Evolutionary conservation across 2,797 vertebrate genomes (phyloP).

Genomic region (Phaenicophaeus curvirostris): DNA sequence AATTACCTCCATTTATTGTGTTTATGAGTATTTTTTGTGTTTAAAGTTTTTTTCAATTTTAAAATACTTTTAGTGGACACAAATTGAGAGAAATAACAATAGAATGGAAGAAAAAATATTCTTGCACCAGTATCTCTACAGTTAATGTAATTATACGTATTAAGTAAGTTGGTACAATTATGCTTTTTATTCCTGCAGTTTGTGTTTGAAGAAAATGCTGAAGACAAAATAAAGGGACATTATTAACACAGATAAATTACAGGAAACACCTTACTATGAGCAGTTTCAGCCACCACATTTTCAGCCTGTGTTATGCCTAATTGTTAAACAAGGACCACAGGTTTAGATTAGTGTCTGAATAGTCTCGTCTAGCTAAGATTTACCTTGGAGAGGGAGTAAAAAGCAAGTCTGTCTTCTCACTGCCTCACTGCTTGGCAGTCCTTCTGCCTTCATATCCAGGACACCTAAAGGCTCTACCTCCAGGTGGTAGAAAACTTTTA

Average conservation of each 20-base stretch:
- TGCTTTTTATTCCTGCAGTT: slow-evolving; percentile 1
- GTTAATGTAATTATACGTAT: not conserved
- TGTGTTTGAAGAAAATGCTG: slow-evolving; percentile 1
- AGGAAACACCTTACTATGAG: not conserved
- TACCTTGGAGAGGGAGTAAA: slow-evolving; percentile 1
- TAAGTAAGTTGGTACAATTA: not conserved
- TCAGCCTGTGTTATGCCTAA: not conserved
- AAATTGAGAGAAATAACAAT: slow-evolving; percentile 53
- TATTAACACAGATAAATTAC: not conserved
- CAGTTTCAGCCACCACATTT: not conserved
- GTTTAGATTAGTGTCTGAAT: slow-evolving; percentile 3
- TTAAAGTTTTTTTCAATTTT: slow-evolving; percentile 13
- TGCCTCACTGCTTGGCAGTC: slow-evolving; percentile 14
- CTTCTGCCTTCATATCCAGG: slow-evolving; percentile 11
- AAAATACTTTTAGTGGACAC: slow-evolving; percentile 16
- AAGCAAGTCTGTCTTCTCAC: slow-evolving; percentile 29
- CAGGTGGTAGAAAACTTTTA: slow-evolving; percentile 8
- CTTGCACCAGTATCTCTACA: not conserved
- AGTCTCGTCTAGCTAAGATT: slow-evolving; percentile 20
- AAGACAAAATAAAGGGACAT: not conserved
- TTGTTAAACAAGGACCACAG: not conserved
- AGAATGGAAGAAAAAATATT: not conserved
- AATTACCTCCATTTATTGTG: slow-evolving; percentile 59
- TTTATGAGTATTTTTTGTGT: slow-evolving; percentile 19
- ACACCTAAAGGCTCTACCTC: slow-evolving; percentile 40